Evolutionary conservation across 2,797 vertebrate genomes (phyloP).

Genomic region (Enteromius unitaeniatus): DNA sequence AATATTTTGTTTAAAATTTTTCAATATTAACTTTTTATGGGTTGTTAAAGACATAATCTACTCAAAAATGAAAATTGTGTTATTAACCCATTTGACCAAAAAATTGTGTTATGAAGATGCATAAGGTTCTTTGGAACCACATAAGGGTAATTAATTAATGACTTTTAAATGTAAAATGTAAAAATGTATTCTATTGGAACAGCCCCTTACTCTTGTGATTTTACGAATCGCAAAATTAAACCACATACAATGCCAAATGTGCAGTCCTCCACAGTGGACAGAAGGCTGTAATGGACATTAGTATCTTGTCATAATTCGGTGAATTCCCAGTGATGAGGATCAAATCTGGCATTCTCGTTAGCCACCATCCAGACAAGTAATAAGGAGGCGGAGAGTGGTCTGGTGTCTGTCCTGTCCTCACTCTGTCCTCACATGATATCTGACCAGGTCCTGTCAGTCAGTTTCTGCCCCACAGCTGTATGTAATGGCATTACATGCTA

Average conservation of each 20-base stretch:
- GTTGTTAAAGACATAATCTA: not conserved
- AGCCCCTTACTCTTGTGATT: not conserved
- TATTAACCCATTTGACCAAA: too few species aligned
- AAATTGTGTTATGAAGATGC: not conserved
- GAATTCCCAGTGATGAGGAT: not conserved
- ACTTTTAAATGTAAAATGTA: not conserved
- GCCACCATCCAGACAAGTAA: conserved; percentile 37
- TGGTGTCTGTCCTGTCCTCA: conserved; percentile 43
- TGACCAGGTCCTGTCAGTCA: conserved; percentile 42
- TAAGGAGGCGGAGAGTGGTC: conserved; percentile 40
- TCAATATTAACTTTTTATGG: not conserved
- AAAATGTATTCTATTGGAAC: not conserved
- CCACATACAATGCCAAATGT: not conserved
- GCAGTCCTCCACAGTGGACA: not conserved
- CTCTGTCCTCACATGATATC: conserved; percentile 41
- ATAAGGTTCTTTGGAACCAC: not conserved
- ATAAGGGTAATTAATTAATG: not conserved
- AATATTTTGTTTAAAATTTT: not conserved
- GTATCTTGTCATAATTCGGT: not conserved
- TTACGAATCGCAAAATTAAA: not conserved
- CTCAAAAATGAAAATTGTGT: not conserved
- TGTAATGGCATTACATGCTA: conserved; percentile 70
- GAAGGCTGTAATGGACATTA: not conserved
- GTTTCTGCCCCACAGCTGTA: conserved; percentile 58
- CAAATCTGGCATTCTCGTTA: conserved; percentile 28